Percentiles rank a stretch among this genome's conserved stretches.
Conservation (phyloP, 2,888 invertebrate genomes). For the Cataglyphis albicans region DNA sequence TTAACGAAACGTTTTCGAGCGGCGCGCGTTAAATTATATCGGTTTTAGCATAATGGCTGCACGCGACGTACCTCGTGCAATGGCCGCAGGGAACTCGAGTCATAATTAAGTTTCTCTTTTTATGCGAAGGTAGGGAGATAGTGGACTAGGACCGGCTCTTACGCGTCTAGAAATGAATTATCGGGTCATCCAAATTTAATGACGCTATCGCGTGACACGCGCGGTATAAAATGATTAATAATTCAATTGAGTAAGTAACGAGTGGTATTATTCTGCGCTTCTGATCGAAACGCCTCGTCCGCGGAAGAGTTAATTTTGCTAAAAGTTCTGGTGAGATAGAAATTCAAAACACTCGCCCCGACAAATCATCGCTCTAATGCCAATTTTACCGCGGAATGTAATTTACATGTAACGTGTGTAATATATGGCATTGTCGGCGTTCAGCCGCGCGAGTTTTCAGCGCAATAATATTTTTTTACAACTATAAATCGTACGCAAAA, state of each 20-base stretch:
- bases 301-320: background rate
- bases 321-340: constrained; percentile 11
- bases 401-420: constrained; percentile 19
- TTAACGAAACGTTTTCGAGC: constrained; percentile 34
- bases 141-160: constrained; percentile 5
- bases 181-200: constrained; percentile 40
- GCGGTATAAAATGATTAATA: constrained; percentile 36
- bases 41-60: constrained; percentile 22
- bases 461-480: constrained; percentile 14
- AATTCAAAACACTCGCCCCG: constrained; percentile 20
- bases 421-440: constrained; percentile 22
- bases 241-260: constrained; percentile 40
- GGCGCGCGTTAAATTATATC: constrained; percentile 41
- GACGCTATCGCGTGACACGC: constrained; percentile 11
- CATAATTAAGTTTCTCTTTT: constrained; percentile 55
- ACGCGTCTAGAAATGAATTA: constrained; percentile 41
- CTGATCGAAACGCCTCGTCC: constrained; percentile 2
- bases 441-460: background rate
- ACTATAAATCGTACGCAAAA: constrained; percentile 28
- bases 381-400: constrained; percentile 4
- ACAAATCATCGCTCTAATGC: constrained; percentile 33
- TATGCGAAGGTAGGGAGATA: constrained; percentile 19
- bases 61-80: constrained; percentile 17
- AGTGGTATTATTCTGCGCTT: constrained; percentile 8
- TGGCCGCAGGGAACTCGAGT: constrained; percentile 38